phyloP scores from a whole-genome alignment of 2,113 vertebrate genomes.

The Dasypus novemcinctus region DNA sequence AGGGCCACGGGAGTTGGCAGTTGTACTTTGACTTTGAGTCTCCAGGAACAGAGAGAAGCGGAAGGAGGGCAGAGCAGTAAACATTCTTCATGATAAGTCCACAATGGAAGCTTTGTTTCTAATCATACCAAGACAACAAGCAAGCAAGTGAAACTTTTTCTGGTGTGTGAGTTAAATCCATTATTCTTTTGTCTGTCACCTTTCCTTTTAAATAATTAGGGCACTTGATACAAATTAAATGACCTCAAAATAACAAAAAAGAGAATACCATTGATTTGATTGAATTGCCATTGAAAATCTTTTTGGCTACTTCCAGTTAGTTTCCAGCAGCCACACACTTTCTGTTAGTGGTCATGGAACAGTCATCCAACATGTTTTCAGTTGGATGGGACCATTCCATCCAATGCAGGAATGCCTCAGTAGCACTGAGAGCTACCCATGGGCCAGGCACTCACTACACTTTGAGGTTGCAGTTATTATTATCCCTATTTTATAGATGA shows the following conservation, averaged over 20 bases:
- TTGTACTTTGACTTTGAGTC: background rate
- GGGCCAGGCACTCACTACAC: background rate
- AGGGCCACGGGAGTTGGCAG: background rate
- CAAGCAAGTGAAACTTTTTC: background rate
- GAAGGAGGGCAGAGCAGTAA: background rate
- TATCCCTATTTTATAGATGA: background rate
- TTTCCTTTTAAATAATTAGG: constrained; percentile 48
- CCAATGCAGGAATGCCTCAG: background rate
- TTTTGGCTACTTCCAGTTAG: background rate
- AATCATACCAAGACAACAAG: background rate
- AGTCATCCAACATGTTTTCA: background rate
- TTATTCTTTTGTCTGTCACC: constrained; percentile 7
- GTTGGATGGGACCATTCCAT: background rate
- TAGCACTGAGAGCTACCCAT: background rate
- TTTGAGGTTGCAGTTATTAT: background rate
- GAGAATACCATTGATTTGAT: background rate
- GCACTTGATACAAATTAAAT: constrained; percentile 48
- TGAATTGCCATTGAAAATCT: background rate
- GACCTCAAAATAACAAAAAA: background rate
- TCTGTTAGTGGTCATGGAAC: background rate
- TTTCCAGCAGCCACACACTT: background rate
- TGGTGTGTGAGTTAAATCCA: background rate
- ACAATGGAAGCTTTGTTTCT: background rate
- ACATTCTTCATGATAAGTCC: background rate
- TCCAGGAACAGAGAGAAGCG: background rate